Evolutionary conservation across 2,113 vertebrate genomes (phyloP), one percentile per base, ranked within the genome.

Genomic region (Pongo pygmaeus): DNA sequence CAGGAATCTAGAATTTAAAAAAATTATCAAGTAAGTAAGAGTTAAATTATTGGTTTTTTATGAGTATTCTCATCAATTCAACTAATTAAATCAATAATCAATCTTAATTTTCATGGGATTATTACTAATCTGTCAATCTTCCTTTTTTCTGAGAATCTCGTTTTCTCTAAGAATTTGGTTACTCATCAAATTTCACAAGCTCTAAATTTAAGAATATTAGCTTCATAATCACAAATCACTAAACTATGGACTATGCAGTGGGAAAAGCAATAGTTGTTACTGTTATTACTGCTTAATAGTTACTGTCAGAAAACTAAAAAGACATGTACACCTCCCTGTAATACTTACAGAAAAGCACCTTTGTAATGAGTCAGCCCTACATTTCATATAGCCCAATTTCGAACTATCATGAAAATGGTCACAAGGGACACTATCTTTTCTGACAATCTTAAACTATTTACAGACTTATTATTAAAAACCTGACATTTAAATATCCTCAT

Each of bases 1-100:
- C 99, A 98, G 99, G 99, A 99, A 99, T 99, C 99, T 99, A 98
- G 97, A 99, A 98, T 70, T 70, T 27, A 35, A 81, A 57, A 74
- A 57, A 96, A 91, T 5, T 2, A 97, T 72, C 69, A 77, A 55
- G 30, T 17, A 80, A 96, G 32, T 17, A 80, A 96, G 32, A 88
- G 38, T 27, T 61, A 84, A 96, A 11, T 30, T 72, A 30, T 4
- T 50, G 75, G 16, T 57, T 27, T 38, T 80, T 55, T n/a, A 50
- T 55, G 25, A 86, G 38, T 46, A 43, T 27, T 64, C 57, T 46
- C 25, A 55, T n/a, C 35, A 92, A 32, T 92, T 94, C 27, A 91
- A 88, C 30, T 38, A 59, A 86, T 79, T 59, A 81, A 70, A 61
- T 23, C 84, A 83, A 86, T 2, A 43, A 25, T 27, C 35, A 90